Evolutionary conservation across 2,113 vertebrate genomes (phyloP).

Genomic region (Rhinolophus ferrumequinum): DNA sequence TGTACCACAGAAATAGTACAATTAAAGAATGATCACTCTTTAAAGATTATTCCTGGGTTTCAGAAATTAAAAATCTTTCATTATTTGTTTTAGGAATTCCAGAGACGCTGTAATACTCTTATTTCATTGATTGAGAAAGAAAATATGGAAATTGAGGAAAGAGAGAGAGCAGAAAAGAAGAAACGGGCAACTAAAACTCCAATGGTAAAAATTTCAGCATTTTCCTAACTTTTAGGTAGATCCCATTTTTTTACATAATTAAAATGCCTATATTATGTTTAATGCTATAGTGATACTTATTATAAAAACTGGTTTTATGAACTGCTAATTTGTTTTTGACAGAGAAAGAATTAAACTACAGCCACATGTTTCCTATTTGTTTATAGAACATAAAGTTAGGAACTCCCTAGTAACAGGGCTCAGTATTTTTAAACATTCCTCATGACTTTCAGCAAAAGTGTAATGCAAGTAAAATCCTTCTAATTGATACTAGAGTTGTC

Average conservation of each 20-base stretch:
- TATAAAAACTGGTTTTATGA: constrained; percentile 69
- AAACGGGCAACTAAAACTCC: constrained; percentile 90
- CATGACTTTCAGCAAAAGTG: constrained; percentile 45
- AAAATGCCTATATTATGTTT: constrained; percentile 73
- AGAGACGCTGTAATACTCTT: constrained; percentile 94
- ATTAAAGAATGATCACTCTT: constrained; percentile 29
- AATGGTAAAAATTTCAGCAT: constrained; percentile 86
- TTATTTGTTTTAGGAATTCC: constrained; percentile 89
- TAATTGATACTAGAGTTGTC: constrained; percentile 21
- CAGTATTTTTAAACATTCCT: constrained; percentile 42
- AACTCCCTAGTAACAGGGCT: constrained; percentile 43
- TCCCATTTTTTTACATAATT: constrained; percentile 77
- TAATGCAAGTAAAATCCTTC: constrained; percentile 47
- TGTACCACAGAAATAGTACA: constrained; percentile 14
- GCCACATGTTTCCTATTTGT: constrained; percentile 38
- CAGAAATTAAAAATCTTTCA: constrained; percentile 61
- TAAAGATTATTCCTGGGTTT: constrained; percentile 40
- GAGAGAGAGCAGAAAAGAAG: constrained; percentile 94
- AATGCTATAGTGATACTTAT: constrained; percentile 59
- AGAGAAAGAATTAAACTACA: constrained; percentile 52
- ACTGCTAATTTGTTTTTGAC: constrained; percentile 65
- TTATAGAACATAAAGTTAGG: constrained; percentile 50
- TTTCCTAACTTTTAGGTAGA: constrained; percentile 83
- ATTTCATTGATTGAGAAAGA: constrained; percentile 95
- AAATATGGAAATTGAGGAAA: constrained; percentile 95